phyloP scores from a whole-genome alignment of 2,797 vertebrate genomes.

The Enteromius fasciolatus region DNA sequence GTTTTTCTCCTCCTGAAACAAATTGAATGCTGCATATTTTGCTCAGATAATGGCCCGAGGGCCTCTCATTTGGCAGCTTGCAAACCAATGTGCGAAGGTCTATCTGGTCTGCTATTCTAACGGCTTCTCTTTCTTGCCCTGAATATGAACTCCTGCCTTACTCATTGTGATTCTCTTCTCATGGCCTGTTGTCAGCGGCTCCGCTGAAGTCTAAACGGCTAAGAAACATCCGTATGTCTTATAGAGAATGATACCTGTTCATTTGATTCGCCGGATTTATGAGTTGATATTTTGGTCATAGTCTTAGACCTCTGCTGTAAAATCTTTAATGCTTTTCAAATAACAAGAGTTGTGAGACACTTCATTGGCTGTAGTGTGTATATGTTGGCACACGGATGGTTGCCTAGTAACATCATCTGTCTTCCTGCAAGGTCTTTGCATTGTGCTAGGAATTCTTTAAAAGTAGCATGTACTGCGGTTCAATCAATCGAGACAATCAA shows the following conservation, averaged over 20 bases:
- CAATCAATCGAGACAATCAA: conserved; percentile 73
- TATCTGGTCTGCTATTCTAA: conserved; percentile 46
- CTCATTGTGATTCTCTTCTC: conserved; percentile 55
- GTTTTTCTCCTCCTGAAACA: conserved; percentile 39
- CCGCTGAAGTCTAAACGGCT: conserved; percentile 26
- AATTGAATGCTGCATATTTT: conserved; percentile 51
- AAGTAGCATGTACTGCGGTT: conserved; percentile 60
- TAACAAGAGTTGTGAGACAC: conserved; percentile 44
- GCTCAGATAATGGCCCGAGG: conserved; percentile 49
- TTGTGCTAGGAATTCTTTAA: conserved; percentile 68
- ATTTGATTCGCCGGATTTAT: conserved; percentile 36
- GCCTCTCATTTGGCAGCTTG: conserved; percentile 51
- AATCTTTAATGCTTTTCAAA: conserved; percentile 27
- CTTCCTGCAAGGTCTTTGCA: conserved; percentile 51
- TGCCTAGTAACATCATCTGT: conserved; percentile 57
- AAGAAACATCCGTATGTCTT: conserved; percentile 35
- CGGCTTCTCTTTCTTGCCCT: conserved; percentile 49
- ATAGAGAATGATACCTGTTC: conserved; percentile 38
- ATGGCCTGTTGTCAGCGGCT: conserved; percentile 46
- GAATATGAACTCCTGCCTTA: conserved; percentile 50
- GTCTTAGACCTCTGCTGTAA: not conserved
- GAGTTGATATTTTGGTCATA: conserved; percentile 5
- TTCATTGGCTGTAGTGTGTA: conserved; percentile 46
- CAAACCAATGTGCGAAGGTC: conserved; percentile 40
- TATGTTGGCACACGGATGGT: conserved; percentile 43